A percentile compares a stretch with the other conserved stretches of the same genome.
These are phyloP conservation scores for Autographa gamma DNA, from an alignment of 2,888 invertebrate species.

Conservation along the genomic window DNA sequence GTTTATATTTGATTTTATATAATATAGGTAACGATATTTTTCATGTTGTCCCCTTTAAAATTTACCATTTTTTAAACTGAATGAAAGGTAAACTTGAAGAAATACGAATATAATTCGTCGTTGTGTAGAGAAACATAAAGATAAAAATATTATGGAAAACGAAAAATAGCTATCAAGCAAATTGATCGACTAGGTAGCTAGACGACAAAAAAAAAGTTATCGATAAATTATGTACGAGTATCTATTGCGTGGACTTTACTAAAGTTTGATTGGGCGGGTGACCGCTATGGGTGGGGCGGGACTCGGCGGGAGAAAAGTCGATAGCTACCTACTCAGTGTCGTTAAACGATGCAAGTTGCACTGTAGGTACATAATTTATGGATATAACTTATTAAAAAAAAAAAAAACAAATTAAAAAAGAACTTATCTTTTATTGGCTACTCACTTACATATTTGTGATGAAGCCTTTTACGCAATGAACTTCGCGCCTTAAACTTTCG, in stretches of 20 bases:
- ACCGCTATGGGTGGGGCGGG: conserved; percentile 70
- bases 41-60: too few species aligned
- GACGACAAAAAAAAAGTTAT: conserved; percentile 34
- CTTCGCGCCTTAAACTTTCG: too few species aligned
- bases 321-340: conserved; percentile 76
- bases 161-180: background rate
- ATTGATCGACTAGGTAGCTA: background rate
- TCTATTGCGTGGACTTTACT: conserved; percentile 65
- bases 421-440: too few species aligned
- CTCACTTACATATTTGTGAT: too few species aligned
- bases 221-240: conserved; percentile 46
- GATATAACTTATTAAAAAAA: conserved; percentile 10
- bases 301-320: conserved; percentile 83
- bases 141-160: background rate
- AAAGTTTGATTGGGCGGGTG: conserved; percentile 78
- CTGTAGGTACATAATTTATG: conserved; percentile 65
- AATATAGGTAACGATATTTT: too few species aligned
- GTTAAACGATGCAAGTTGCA: conserved; percentile 83
- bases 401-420: background rate
- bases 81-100: too few species aligned
- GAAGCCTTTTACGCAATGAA: too few species aligned
- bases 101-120: too few species aligned
- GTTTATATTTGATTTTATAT: too few species aligned
- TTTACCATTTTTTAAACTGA: too few species aligned
- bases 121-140: too few species aligned